Percentiles rank a stretch among this genome's conserved stretches.
Conservation (phyloP, 1,140 invertebrate genomes). For the Drosophila ohnishii region DNA sequence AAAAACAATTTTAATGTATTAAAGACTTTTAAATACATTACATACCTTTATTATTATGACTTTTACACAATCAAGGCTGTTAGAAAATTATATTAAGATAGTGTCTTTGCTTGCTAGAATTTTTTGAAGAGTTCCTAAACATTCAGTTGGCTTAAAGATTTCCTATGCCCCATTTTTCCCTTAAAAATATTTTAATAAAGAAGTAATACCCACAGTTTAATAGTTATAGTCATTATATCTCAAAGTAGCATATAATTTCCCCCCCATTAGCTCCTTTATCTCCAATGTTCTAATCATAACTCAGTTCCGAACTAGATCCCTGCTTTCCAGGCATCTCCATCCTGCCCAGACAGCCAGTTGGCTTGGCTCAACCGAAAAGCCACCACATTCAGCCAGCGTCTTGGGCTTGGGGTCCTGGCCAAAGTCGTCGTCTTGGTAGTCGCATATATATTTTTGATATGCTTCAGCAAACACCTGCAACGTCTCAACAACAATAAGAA, state of each 20-base stretch:
- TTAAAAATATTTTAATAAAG: background rate
- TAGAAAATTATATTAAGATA: no score
- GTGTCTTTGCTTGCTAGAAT: no score
- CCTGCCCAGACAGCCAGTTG: slow-evolving; percentile 13
- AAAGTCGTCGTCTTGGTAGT: slow-evolving; percentile 30
- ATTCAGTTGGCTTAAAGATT: no score
- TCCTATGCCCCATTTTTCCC: background rate
- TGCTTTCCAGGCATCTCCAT: background rate
- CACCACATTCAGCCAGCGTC: background rate
- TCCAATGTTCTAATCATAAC: background rate
- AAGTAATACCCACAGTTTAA: background rate
- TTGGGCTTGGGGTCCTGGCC: slow-evolving; percentile 24
- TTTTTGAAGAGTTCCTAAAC: no score
- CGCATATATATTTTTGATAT: slow-evolving; percentile 68
- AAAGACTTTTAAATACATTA: no score
- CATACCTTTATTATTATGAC: no score
- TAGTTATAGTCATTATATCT: background rate
- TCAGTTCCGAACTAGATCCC: slow-evolving; percentile 10
- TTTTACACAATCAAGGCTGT: no score
- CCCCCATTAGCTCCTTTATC: background rate
- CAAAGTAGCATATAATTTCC: background rate
- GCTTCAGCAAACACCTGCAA: slow-evolving; percentile 78
- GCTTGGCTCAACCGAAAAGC: slow-evolving; percentile 13
- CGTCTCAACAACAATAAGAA: slow-evolving; percentile 77
- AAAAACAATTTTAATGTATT: no score